Conservation (phyloP, 2,888 invertebrate genomes). For the Spilarctia lutea region DNA sequence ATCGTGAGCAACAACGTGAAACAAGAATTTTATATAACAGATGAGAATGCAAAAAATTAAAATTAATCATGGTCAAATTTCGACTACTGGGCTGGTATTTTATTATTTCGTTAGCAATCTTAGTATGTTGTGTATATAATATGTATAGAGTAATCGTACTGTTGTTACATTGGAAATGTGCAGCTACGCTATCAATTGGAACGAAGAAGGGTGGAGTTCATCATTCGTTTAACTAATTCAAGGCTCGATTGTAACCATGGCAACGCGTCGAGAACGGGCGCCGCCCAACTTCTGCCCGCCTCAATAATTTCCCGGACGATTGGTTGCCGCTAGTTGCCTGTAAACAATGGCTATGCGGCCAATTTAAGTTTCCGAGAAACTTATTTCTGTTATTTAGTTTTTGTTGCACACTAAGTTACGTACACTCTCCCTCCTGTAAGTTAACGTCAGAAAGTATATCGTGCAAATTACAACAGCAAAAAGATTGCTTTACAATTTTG, state of each 20-base stretch:
- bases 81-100: not conserved
- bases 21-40: too few species aligned
- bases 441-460: slow-evolving; percentile 19
- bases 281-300: slow-evolving; percentile 65
- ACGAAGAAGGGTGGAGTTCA: slow-evolving; percentile 68
- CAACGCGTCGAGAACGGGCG: slow-evolving; percentile 68
- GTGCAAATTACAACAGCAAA: not conserved
- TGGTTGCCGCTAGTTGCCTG: slow-evolving; percentile 67
- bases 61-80: too few species aligned
- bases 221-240: slow-evolving; percentile 81
- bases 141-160: not conserved
- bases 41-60: too few species aligned
- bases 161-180: slow-evolving; percentile 24
- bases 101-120: not conserved
- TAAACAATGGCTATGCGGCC: slow-evolving; percentile 68
- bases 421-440: slow-evolving; percentile 20
- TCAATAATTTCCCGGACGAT: slow-evolving; percentile 77
- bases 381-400: slow-evolving; percentile 45
- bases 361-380: slow-evolving; percentile 68
- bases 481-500: not conserved
- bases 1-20: too few species aligned
- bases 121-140: not conserved
- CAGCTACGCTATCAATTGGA: slow-evolving; percentile 51
- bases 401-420: slow-evolving; percentile 29
- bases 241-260: slow-evolving; percentile 69